phyloP scores from a whole-genome alignment of 1,140 invertebrate species.

The Fragariocoptes setiger region DNA sequence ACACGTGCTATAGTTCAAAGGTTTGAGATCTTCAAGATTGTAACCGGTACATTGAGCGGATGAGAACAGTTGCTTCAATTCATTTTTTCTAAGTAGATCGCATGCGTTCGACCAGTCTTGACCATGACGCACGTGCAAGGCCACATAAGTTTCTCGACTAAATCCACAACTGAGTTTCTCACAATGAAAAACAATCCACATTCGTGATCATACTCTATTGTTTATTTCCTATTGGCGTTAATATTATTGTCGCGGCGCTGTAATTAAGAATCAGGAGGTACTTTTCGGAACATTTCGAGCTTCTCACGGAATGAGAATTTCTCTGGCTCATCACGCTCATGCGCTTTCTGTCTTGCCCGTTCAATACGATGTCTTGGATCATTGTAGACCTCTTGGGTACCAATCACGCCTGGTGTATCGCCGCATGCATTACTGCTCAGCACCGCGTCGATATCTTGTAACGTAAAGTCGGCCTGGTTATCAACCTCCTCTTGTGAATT shows the following conservation, averaged over 20 bases:
- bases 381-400: constrained; percentile 68
- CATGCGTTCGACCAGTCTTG: constrained; percentile 82
- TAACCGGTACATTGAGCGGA: constrained; percentile 46
- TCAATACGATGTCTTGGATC: constrained; percentile 47
- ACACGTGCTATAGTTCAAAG: constrained; percentile 31
- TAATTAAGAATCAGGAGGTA: no score
- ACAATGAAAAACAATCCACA: no score
- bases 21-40: constrained; percentile 1
- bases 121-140: constrained; percentile 81
- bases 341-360: constrained; percentile 22
- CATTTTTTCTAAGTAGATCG: constrained; percentile 42
- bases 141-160: constrained; percentile 56
- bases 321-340: constrained; percentile 35
- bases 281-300: constrained; percentile 93
- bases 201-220: no score
- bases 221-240: no score
- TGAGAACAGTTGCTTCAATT: constrained; percentile 40
- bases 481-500: no score
- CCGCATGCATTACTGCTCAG: constrained; percentile 8
- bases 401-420: constrained; percentile 56
- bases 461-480: constrained; percentile 9
- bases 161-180: constrained; percentile 21
- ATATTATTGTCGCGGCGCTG: no score
- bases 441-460: constrained; percentile 13
- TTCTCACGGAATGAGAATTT: constrained; percentile 74